Evolutionary conservation across 2,888 invertebrate genomes (phyloP).

Genomic region (Drosophila cognata): DNA sequence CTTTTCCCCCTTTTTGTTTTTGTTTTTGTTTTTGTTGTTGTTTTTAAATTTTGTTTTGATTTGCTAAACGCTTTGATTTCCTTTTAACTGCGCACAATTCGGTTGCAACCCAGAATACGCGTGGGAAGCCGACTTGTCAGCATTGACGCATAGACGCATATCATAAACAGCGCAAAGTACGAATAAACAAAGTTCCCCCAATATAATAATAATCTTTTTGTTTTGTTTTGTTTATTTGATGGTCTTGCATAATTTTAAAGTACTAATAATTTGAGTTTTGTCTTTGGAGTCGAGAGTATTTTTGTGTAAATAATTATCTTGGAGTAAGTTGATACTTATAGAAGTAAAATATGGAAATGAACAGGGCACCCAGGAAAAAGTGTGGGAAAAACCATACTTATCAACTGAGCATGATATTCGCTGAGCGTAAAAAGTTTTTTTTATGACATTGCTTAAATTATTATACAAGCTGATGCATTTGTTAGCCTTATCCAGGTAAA

Average conservation of each 20-base stretch:
- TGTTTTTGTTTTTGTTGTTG: constrained; percentile 1
- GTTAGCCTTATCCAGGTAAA: neutral
- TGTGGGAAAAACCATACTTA: neutral
- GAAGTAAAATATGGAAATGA: neutral
- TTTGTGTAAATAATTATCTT: neutral
- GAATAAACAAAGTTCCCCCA: constrained; percentile 14
- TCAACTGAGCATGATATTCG: neutral
- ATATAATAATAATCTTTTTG: neutral
- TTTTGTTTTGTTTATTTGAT: neutral
- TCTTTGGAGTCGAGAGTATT: neutral
- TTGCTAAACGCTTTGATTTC: constrained; percentile 21
- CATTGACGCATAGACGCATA: constrained; percentile 1
- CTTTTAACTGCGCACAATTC: constrained; percentile 28
- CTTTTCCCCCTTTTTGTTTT: neutral
- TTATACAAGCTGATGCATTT: neutral
- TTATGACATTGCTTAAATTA: neutral
- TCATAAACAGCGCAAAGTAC: neutral
- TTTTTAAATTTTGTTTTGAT: constrained; percentile 31
- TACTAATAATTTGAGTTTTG: neutral
- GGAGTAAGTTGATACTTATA: neutral
- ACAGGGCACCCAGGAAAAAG: neutral
- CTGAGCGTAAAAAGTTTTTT: neutral
- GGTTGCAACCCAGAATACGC: constrained; percentile 20
- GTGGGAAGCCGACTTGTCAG: constrained; percentile 18
- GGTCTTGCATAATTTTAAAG: neutral